A percentile compares a stretch with the other conserved stretches of the same genome.
Conservation (phyloP, 2,888 invertebrate species). For the Tetramorium bicarinatum region DNA sequence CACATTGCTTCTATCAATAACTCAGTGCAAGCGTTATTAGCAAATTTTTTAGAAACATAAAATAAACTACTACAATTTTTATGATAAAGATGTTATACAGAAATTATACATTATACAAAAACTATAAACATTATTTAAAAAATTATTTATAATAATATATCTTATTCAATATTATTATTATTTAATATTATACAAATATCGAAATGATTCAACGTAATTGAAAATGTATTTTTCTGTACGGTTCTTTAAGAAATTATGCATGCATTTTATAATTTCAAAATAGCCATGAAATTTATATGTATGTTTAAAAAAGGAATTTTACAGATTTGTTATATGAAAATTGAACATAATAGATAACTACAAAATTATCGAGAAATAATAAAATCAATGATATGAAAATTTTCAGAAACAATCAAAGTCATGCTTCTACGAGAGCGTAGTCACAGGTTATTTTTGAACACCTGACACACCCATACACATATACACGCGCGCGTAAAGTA, state of each 20-base stretch:
- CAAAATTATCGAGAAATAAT: not conserved
- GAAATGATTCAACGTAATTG: not conserved
- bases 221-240: not conserved
- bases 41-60: not conserved
- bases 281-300: not conserved
- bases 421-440: conserved; percentile 22
- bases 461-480: not conserved
- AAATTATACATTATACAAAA: not conserved
- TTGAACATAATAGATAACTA: not conserved
- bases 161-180: not conserved
- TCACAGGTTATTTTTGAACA: conserved; percentile 72
- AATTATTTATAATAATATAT: not conserved
- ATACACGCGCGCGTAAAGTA: not conserved
- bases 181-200: not conserved
- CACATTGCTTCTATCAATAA: not conserved
- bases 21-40: not conserved
- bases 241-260: not conserved
- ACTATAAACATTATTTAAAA: too few species aligned
- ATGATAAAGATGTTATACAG: not conserved
- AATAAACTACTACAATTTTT: not conserved
- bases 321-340: not conserved
- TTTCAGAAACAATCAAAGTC: not conserved
- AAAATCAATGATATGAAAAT: not conserved
- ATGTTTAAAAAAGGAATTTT: not conserved
- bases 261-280: not conserved